These are phyloP conservation scores for Epistrophe grossulariae DNA, from an alignment of 2,888 invertebrate genomes.

Conservation along the genomic window DNA sequence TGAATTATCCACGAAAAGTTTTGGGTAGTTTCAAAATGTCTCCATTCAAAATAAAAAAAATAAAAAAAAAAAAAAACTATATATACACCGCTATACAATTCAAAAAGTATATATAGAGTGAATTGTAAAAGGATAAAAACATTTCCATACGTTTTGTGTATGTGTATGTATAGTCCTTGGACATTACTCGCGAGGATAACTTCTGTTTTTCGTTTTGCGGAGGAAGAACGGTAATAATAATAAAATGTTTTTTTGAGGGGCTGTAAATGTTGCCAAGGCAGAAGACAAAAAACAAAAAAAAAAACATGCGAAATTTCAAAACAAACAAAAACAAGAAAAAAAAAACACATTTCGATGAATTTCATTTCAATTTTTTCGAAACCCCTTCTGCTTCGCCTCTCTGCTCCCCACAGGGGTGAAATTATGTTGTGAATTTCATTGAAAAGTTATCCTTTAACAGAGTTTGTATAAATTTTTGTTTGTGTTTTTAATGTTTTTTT, in stretches of 20 bases:
- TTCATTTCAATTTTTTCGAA: conserved; percentile 54
- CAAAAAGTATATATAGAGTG: background rate
- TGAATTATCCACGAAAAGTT: conserved; percentile 71
- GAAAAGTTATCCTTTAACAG: conserved; percentile 73
- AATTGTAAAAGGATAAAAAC: conserved; percentile 32
- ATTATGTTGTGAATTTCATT: conserved; percentile 73
- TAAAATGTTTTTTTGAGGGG: conserved; percentile 49
- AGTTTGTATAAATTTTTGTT: conserved; percentile 45
- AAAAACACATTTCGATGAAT: conserved; percentile 61
- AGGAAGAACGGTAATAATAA: conserved; percentile 74
- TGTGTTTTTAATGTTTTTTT: conserved; percentile 16
- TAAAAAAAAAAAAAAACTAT: no score
- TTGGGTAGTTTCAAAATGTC: conserved; percentile 58
- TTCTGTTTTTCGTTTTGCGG: conserved; percentile 68
- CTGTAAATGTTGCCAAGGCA: conserved; percentile 3
- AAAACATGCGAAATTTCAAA: conserved; percentile 5
- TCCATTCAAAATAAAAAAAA: background rate
- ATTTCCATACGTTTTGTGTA: conserved; percentile 69
- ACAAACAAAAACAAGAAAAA: background rate
- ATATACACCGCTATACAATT: conserved; percentile 3
- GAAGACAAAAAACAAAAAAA: background rate
- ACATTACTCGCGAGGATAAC: conserved; percentile 74
- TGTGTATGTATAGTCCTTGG: conserved; percentile 70
- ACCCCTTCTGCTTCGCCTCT: background rate
- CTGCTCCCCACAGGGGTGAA: conserved; percentile 58